phyloP scores from a whole-genome alignment of 2,888 invertebrate genomes.

The Drosophila stalkeri region DNA sequence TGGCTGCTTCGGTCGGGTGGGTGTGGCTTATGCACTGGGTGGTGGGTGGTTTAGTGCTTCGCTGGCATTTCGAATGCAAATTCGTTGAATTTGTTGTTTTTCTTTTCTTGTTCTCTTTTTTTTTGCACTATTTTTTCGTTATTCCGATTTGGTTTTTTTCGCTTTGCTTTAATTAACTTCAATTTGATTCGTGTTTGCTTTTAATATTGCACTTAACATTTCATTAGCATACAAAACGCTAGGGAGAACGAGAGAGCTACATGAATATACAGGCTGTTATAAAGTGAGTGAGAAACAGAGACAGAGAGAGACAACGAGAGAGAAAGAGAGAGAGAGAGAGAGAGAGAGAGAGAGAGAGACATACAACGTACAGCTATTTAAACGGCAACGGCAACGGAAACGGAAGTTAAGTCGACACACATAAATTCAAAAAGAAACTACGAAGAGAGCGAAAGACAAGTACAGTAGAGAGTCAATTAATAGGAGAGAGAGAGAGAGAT shows the following conservation, averaged over 20 bases:
- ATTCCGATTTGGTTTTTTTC: not conserved
- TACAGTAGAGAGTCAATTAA: not conserved
- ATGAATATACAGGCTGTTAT: constrained; percentile 4
- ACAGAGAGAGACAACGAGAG: constrained; percentile 6
- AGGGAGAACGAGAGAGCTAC: constrained; percentile 6
- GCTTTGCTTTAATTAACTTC: constrained; percentile 35
- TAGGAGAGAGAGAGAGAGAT: no score
- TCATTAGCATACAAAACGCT: constrained; percentile 31
- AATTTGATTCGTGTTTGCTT: constrained; percentile 28
- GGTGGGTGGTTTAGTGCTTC: not conserved
- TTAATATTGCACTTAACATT: constrained; percentile 43
- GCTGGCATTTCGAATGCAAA: constrained; percentile 18
- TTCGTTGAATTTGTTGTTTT: constrained; percentile 9
- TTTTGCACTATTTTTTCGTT: constrained; percentile 16
- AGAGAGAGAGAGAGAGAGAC: constrained; percentile 1
- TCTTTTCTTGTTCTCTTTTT: constrained; percentile 9
- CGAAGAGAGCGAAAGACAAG: not conserved
- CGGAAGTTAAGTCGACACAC: constrained; percentile 18
- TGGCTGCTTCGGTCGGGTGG: constrained; percentile 7
- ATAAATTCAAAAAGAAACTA: not conserved
- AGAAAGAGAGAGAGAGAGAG: constrained; percentile 5
- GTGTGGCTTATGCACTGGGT: constrained; percentile 14
- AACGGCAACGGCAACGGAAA: constrained; percentile 35
- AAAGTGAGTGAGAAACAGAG: constrained; percentile 4
- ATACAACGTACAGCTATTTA: constrained; percentile 3